Conservation (phyloP, 2,888 invertebrate species). For the Ferrisia virgata region DNA sequence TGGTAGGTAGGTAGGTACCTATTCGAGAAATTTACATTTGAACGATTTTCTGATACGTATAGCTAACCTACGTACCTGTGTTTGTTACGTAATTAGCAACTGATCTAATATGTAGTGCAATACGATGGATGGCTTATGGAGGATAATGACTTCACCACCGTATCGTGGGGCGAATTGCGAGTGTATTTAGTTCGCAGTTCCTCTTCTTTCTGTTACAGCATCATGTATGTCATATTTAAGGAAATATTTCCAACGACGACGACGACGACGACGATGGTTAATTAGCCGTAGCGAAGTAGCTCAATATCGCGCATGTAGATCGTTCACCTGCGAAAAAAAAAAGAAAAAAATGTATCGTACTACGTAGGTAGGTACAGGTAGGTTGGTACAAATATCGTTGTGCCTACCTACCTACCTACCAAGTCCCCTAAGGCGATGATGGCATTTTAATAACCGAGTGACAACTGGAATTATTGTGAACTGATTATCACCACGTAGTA, state of each 20-base stretch:
- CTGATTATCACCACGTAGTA: neutral
- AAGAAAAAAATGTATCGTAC: neutral
- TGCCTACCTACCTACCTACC: too few relatives aligned
- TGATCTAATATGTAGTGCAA: too few relatives aligned
- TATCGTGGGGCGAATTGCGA: too few relatives aligned
- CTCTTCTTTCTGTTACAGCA: too few relatives aligned
- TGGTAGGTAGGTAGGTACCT: too few relatives aligned
- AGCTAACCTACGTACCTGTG: too few relatives aligned
- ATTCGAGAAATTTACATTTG: neutral
- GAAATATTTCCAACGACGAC: neutral
- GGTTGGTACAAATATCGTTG: too few relatives aligned
- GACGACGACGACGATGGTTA: too few relatives aligned
- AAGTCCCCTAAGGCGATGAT: neutral
- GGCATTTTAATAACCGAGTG: constrained; percentile 23
- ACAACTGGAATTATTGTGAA: neutral
- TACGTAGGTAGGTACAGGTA: neutral
- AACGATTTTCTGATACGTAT: neutral
- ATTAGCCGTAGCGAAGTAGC: neutral
- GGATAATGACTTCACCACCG: neutral
- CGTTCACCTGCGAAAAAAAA: neutral
- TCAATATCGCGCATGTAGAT: constrained; percentile 20
- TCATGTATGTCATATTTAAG: neutral
- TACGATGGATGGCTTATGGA: neutral
- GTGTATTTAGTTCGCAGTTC: too few relatives aligned
- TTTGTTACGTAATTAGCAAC: neutral